A percentile compares a stretch with the other conserved stretches of the same genome.
phyloP scores from a whole-genome alignment of 2,113 vertebrate genomes.

The Hyperoodon ampullatus region DNA sequence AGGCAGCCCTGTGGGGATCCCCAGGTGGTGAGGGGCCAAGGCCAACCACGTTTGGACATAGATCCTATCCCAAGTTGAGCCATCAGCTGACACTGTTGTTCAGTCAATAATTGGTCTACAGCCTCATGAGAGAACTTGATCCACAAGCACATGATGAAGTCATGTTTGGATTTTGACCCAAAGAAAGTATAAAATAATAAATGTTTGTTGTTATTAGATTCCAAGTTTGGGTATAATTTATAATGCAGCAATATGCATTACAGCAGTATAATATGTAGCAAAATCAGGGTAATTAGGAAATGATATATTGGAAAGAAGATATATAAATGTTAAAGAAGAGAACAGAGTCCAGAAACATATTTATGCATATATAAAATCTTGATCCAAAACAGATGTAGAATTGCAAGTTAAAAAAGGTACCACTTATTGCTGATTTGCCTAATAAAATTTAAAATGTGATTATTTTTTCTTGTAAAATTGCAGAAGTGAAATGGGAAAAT shows the following conservation, averaged over 20 bases:
- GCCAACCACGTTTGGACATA: neutral
- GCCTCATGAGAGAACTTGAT: neutral
- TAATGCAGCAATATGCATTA: neutral
- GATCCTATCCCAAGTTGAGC: neutral
- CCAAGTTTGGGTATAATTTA: neutral
- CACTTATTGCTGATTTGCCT: neutral
- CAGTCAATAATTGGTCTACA: neutral
- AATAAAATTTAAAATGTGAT: neutral
- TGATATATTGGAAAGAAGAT: neutral
- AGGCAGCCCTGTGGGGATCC: neutral
- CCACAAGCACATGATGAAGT: neutral
- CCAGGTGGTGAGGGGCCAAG: accelerated
- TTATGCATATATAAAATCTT: neutral
- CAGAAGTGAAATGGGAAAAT: neutral
- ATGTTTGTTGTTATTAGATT: neutral
- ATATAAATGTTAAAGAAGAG: neutral
- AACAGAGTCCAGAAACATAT: neutral
- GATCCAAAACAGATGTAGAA: neutral
- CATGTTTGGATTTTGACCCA: neutral
- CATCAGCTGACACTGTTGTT: neutral
- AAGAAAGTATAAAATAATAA: neutral
- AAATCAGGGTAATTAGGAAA: neutral
- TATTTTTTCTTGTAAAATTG: neutral
- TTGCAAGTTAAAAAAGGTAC: neutral
- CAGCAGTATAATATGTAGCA: neutral